Percentiles rank a stretch among this genome's conserved stretches.
Evolutionary conservation across 2,113 vertebrate genomes (phyloP).

Genomic region (Scytalopus superciliaris): DNA sequence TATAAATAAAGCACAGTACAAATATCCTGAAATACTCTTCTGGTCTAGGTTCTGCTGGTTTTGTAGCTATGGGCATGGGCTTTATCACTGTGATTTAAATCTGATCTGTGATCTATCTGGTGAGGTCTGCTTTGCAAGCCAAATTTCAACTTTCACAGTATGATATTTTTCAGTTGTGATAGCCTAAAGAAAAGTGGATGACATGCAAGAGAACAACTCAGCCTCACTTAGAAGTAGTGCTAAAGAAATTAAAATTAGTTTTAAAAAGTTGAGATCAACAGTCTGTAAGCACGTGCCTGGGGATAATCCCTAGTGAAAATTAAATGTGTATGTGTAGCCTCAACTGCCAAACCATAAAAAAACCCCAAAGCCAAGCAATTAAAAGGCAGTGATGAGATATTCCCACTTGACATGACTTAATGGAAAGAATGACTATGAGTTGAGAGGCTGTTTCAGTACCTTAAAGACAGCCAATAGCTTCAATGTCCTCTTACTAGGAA

Average conservation of each 20-base stretch:
- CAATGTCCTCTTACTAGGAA: not conserved
- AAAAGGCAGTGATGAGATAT: not conserved
- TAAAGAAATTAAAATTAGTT: not conserved
- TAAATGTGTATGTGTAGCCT: not conserved
- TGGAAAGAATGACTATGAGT: not conserved
- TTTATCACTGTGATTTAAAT: not conserved
- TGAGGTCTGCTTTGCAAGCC: not conserved
- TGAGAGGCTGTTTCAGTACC: not conserved
- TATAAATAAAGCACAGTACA: not conserved
- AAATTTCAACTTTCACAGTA: not conserved
- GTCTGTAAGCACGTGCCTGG: fast-evolving
- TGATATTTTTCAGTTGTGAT: not conserved
- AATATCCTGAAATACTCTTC: not conserved
- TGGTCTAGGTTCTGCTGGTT: not conserved
- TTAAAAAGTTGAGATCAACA: not conserved
- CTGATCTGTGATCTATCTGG: not conserved
- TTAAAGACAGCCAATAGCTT: not conserved
- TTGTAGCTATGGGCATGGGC: not conserved
- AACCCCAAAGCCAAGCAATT: not conserved
- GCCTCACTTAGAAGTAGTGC: not conserved
- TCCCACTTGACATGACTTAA: not conserved
- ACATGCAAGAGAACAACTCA: not conserved
- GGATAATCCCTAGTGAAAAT: not conserved
- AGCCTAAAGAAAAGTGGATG: not conserved
- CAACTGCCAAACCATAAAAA: not conserved